Conservation (phyloP, 2,888 invertebrate species). For the Caenorhabditis macrosperma region DNA sequence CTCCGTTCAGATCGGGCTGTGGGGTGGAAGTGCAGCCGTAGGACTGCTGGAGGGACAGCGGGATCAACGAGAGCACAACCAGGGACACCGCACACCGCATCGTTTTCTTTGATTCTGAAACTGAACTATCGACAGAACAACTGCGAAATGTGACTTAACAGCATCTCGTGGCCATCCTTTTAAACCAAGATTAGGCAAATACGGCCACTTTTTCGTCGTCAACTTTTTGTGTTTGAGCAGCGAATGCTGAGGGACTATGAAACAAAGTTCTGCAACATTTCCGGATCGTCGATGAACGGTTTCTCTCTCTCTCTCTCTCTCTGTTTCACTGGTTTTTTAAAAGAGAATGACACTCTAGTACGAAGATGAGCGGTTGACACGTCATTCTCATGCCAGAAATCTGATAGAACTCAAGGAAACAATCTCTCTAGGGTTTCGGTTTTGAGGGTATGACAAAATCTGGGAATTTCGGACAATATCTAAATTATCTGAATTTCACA, state of each 20-base stretch:
- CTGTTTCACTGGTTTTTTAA: too few species aligned
- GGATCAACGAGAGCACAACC: neutral
- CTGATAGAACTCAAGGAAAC: too few species aligned
- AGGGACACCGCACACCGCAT: neutral
- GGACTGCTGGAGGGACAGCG: neutral
- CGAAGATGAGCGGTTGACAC: too few species aligned
- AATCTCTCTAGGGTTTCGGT: too few species aligned
- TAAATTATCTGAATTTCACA: too few species aligned
- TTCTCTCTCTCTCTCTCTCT: too few species aligned
- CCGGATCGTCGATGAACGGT: constrained; percentile 8
- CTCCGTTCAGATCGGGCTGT: constrained; percentile 40
- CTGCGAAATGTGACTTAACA: neutral
- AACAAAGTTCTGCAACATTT: constrained; percentile 48
- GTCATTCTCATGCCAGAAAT: too few species aligned
- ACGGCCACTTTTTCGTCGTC: constrained; percentile 13
- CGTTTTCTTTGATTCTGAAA: constrained; percentile 3
- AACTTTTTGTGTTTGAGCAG: constrained; percentile 39
- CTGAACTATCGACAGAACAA: too few species aligned
- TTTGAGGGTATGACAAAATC: too few species aligned
- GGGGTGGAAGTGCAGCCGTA: constrained; percentile 39
- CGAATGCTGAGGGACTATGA: neutral
- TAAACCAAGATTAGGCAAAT: constrained; percentile 26
- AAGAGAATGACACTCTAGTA: too few species aligned
- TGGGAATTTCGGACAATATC: too few species aligned
- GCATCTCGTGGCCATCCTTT: constrained; percentile 4